Conservation (phyloP, 2,888 invertebrate genomes). For the Oscheius sp. region DNA sequence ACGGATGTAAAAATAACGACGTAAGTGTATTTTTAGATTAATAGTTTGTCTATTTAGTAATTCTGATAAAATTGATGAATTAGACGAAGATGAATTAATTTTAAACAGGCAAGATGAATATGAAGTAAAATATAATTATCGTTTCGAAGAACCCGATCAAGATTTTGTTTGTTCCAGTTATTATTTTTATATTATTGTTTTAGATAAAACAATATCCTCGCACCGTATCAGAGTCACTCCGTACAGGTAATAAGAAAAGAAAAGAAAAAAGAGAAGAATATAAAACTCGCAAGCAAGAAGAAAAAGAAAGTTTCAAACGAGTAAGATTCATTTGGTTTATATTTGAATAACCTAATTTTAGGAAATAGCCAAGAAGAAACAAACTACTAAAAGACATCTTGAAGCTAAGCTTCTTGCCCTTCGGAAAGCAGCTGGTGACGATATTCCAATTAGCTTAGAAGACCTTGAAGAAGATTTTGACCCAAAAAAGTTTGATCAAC, state of each 20-base stretch:
- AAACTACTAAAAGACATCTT: slow-evolving; percentile 83
- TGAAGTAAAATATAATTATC: slow-evolving; percentile 92
- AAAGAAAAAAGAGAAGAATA: slow-evolving; percentile 79
- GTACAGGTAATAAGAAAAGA: slow-evolving; percentile 73
- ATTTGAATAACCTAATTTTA: slow-evolving; percentile 72
- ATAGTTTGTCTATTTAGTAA: slow-evolving; percentile 50
- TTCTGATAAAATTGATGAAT: slow-evolving; percentile 79
- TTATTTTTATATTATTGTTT: slow-evolving; percentile 23
- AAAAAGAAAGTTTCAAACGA: slow-evolving; percentile 83
- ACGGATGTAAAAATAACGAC: slow-evolving; percentile 59
- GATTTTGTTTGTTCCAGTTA: slow-evolving; percentile 76
- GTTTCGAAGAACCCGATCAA: slow-evolving; percentile 93
- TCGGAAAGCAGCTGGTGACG: slow-evolving; percentile 86
- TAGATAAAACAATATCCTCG: slow-evolving; percentile 89
- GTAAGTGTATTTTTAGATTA: slow-evolving; percentile 23
- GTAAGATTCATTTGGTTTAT: slow-evolving; percentile 79
- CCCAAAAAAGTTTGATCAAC: slow-evolving; percentile 65
- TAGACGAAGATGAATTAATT: slow-evolving; percentile 83
- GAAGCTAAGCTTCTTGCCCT: slow-evolving; percentile 86
- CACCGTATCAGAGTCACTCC: slow-evolving; percentile 83
- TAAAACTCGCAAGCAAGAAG: slow-evolving; percentile 72
- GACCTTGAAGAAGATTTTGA: slow-evolving; percentile 79
- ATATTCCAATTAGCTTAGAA: slow-evolving; percentile 79
- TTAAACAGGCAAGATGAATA: slow-evolving; percentile 84
- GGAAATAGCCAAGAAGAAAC: slow-evolving; percentile 81